Evolutionary conservation across 2,113 vertebrate genomes (phyloP).

Genomic region (Perca schrenkii): DNA sequence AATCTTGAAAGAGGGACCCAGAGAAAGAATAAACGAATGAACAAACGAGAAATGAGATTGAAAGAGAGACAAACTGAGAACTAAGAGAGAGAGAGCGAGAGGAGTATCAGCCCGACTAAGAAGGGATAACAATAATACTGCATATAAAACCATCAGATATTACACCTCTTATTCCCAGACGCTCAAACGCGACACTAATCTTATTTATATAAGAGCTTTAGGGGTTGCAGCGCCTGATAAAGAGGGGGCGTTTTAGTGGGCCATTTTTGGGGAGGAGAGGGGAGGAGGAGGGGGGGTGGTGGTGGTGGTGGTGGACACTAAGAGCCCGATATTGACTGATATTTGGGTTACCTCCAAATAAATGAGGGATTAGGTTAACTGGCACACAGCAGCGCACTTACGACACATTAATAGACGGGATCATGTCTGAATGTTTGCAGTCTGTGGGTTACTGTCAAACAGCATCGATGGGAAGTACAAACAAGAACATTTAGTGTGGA

Average conservation of each 20-base stretch:
- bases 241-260: constrained; percentile 78
- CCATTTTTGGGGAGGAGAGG: constrained; percentile 52
- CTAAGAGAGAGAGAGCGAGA: constrained; percentile 45
- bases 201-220: constrained; percentile 89
- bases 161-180: constrained; percentile 84
- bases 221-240: constrained; percentile 79
- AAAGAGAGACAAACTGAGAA: constrained; percentile 40
- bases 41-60: constrained; percentile 57
- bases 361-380: constrained; percentile 76
- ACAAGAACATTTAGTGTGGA: not conserved
- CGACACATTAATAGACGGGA: constrained; percentile 49
- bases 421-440: constrained; percentile 45
- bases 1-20: constrained; percentile 67
- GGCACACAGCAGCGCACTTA: constrained; percentile 58
- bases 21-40: constrained; percentile 68
- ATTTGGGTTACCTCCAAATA: constrained; percentile 78
- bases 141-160: constrained; percentile 87
- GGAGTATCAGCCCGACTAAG: constrained; percentile 81
- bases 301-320: constrained; percentile 55
- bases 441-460: constrained; percentile 34
- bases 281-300: constrained; percentile 1
- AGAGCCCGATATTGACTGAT: constrained; percentile 78
- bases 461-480: constrained; percentile 22
- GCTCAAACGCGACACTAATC: constrained; percentile 86
- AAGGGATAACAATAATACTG: constrained; percentile 86